Conservation (phyloP, 1,140 invertebrate species). For the Drosophila grimshawi region DNA sequence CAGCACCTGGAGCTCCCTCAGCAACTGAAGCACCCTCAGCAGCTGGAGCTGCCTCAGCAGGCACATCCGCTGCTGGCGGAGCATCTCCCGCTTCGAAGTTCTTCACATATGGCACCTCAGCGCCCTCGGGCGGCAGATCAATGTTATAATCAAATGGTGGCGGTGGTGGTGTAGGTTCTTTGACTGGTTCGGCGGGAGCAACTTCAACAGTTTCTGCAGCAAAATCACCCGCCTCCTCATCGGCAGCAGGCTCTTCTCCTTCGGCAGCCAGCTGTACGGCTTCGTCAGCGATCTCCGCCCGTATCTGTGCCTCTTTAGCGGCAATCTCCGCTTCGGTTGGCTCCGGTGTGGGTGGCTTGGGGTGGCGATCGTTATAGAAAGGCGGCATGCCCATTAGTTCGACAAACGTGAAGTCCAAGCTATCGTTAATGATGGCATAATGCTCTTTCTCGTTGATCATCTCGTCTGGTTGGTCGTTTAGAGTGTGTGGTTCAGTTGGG, state of each 20-base stretch:
- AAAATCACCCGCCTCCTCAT: conserved; percentile 25
- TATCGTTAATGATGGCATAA: conserved; percentile 98
- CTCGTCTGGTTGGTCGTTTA: conserved; percentile 89
- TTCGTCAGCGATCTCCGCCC: conserved; percentile 24
- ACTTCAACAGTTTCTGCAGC: conserved; percentile 33
- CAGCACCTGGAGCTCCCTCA: conserved; percentile 75
- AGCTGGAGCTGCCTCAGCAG: conserved; percentile 69
- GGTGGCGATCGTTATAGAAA: conserved; percentile 84
- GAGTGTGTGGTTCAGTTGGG: conserved; percentile 27
- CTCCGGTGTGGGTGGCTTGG: conserved; percentile 83
- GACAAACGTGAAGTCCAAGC: conserved; percentile 98
- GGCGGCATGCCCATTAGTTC: conserved; percentile 92
- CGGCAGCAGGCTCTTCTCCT: conserved; percentile 41
- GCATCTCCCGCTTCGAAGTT: conserved; percentile 75
- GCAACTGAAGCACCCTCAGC: conserved; percentile 84
- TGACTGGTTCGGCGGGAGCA: conserved; percentile 56
- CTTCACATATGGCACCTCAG: conserved; percentile 84
- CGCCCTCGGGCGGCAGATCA: conserved; percentile 84
- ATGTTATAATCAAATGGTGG: conserved; percentile 85
- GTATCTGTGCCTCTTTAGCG: conserved; percentile 33
- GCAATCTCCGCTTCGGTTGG: conserved; percentile 80
- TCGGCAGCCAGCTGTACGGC: conserved; percentile 44
- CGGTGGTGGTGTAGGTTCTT: conserved; percentile 80
- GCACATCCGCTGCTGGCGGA: conserved; percentile 50
- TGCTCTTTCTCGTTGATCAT: conserved; percentile 98